Evolutionary conservation across 2,113 vertebrate genomes (phyloP).

Genomic region (Sander vitreus): DNA sequence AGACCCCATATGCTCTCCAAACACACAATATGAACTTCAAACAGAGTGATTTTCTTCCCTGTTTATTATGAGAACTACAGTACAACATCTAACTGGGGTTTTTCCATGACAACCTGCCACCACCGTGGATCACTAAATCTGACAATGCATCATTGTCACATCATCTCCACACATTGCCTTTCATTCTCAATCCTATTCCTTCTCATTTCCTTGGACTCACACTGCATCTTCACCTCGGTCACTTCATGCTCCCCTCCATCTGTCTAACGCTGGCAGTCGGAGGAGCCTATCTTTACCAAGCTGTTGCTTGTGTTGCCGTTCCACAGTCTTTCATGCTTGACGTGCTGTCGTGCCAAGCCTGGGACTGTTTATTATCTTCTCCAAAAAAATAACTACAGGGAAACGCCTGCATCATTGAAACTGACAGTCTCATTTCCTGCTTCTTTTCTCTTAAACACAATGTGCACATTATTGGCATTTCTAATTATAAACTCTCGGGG

Average conservation of each 20-base stretch:
- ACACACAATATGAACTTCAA: constrained; percentile 17
- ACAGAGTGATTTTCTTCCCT: constrained; percentile 16
- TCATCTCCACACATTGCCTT: constrained; percentile 46
- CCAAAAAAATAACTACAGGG: constrained; percentile 69
- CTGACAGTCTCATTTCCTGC: constrained; percentile 79
- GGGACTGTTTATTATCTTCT: constrained; percentile 77
- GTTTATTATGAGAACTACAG: constrained; percentile 6
- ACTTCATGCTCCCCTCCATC: constrained; percentile 74
- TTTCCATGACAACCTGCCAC: constrained; percentile 34
- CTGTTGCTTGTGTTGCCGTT: constrained; percentile 68
- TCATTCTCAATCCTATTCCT: constrained; percentile 55
- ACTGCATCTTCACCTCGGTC: constrained; percentile 67
- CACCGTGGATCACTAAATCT: constrained; percentile 19
- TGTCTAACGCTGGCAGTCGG: constrained; percentile 70
- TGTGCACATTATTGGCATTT: constrained; percentile 73
- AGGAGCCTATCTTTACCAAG: constrained; percentile 72
- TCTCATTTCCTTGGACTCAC: constrained; percentile 58
- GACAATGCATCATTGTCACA: constrained; percentile 20
- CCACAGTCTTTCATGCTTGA: constrained; percentile 68
- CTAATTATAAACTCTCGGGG: constrained; percentile 64
- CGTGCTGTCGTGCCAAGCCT: constrained; percentile 72
- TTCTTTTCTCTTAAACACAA: constrained; percentile 76
- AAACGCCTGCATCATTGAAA: constrained; percentile 77
- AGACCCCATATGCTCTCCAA: constrained; percentile 11
- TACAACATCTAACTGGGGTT: neutral